Evolutionary conservation across 2,797 vertebrate species (phyloP).

Genomic region (Ceryle rudis): DNA sequence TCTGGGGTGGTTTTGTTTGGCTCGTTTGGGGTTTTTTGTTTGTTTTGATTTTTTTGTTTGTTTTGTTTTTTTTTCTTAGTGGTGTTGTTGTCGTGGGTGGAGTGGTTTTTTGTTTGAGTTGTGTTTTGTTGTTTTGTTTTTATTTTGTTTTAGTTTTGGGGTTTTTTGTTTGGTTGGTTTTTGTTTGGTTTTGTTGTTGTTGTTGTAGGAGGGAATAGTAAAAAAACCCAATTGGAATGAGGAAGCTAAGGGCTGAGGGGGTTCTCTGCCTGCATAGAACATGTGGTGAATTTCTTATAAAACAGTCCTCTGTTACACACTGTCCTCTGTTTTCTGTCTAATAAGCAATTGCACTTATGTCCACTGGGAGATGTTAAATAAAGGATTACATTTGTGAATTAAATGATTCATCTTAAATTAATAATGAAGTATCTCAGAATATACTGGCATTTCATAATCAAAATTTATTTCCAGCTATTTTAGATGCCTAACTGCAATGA

Average conservation of each 20-base stretch:
- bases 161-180: too few species aligned
- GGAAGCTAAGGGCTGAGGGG: not conserved
- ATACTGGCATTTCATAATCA: not conserved
- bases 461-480: not conserved
- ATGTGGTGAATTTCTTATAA: not conserved
- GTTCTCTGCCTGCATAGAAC: not conserved
- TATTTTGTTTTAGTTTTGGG: too few species aligned
- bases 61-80: too few species aligned
- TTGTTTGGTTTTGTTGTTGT: not conserved
- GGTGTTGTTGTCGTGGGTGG: too few species aligned
- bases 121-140: too few species aligned
- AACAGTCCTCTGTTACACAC: not conserved
- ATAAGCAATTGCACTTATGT: not conserved
- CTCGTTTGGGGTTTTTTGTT: too few species aligned
- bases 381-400: not conserved
- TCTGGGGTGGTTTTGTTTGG: not conserved
- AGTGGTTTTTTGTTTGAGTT: too few species aligned
- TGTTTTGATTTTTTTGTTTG: not conserved
- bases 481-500: not conserved
- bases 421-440: not conserved
- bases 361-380: not conserved
- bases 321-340: not conserved
- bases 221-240: not conserved
- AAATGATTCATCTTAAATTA: not conserved
- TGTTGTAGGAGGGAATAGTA: not conserved